Conservation (phyloP, 2,888 invertebrate species). For the Leptopilina syphax region DNA sequence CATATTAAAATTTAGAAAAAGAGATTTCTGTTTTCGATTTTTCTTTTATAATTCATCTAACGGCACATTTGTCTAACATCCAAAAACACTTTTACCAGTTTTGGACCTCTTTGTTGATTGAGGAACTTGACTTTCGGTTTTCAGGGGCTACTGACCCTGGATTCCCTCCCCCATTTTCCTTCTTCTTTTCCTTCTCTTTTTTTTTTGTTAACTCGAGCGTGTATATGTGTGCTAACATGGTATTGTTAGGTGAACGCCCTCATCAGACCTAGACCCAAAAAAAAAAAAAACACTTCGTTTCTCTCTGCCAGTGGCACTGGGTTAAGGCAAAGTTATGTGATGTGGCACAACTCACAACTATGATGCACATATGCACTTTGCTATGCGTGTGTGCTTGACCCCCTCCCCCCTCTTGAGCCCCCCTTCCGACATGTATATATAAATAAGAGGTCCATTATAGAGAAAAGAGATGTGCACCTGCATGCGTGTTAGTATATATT, state of each 20-base stretch:
- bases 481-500: neutral
- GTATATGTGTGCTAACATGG: constrained; percentile 67
- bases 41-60: neutral
- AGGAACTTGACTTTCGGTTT: constrained; percentile 22
- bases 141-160: constrained; percentile 33
- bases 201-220: neutral
- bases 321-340: constrained; percentile 72
- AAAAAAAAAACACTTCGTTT: constrained; percentile 48
- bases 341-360: constrained; percentile 57
- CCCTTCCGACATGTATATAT: neutral
- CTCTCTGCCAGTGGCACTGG: constrained; percentile 70
- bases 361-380: constrained; percentile 39
- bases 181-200: too few species aligned
- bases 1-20: too few species aligned
- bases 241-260: constrained; percentile 72
- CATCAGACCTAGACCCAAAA: constrained; percentile 73
- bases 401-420: too few species aligned
- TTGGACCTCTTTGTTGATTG: neutral
- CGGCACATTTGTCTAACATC: neutral
- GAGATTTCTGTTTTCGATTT: neutral
- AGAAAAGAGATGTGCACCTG: constrained; percentile 39
- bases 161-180: neutral
- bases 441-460: neutral
- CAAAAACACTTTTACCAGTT: constrained; percentile 18
- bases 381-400: constrained; percentile 10